Evolutionary conservation across 2,888 invertebrate genomes (phyloP).

Genomic region (Smittia sp.): DNA sequence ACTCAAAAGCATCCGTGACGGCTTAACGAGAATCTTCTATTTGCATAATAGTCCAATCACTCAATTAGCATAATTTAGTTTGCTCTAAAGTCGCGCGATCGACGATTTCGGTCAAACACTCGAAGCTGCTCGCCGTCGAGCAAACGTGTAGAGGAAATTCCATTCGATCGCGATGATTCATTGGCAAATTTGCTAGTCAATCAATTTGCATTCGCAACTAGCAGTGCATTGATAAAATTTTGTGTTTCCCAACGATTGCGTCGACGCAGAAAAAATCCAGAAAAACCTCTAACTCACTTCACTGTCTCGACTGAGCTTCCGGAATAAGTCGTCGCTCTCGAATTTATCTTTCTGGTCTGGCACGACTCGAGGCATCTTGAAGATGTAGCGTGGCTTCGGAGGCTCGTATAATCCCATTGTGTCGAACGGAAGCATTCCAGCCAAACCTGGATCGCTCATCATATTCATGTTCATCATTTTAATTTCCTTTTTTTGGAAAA

Average conservation of each 20-base stretch:
- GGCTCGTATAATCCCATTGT: conserved; percentile 88
- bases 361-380: conserved; percentile 96
- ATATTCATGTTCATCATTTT: conserved; percentile 41
- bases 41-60: too few species aligned
- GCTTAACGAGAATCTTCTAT: neutral
- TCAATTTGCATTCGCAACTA: neutral
- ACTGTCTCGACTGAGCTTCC: conserved; percentile 87
- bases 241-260: neutral
- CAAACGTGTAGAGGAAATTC: neutral
- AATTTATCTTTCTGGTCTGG: conserved; percentile 96
- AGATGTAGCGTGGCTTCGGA: conserved; percentile 82
- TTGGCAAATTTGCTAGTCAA: neutral
- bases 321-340: conserved; percentile 93
- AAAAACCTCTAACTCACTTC: conserved; percentile 64
- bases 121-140: neutral
- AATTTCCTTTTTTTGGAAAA: neutral
- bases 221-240: neutral
- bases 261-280: neutral
- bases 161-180: neutral
- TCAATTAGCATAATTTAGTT: neutral
- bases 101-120: neutral
- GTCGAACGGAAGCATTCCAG: conserved; percentile 88
- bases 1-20: neutral
- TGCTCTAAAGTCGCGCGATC: neutral
- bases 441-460: conserved; percentile 70